phyloP scores from a whole-genome alignment of 2,797 vertebrate genomes.

The Calcarius lapponicus region DNA sequence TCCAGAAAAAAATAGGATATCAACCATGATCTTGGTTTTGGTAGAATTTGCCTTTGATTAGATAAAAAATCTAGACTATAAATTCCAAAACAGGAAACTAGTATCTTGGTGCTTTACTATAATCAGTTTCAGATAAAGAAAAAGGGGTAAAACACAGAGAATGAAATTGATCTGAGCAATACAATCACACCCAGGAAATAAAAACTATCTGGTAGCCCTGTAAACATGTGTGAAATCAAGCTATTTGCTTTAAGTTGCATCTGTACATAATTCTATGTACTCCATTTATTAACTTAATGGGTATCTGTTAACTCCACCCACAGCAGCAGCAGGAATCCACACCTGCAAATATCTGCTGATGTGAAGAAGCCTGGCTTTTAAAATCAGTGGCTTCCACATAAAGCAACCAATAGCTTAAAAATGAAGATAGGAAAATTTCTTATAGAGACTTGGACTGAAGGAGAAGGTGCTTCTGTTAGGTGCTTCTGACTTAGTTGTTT shows the following conservation, averaged over 20 bases:
- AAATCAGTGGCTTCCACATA: background rate
- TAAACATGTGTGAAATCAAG: background rate
- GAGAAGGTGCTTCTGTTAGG: background rate
- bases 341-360: background rate
- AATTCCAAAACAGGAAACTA: background rate
- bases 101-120: background rate
- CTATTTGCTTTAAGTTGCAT: background rate
- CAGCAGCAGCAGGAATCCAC: background rate
- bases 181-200: background rate
- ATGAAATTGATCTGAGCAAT: background rate
- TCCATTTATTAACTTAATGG: background rate
- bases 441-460: background rate
- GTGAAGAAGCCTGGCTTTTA: background rate
- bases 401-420: background rate
- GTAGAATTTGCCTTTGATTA: background rate
- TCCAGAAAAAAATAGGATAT: background rate
- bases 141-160: background rate
- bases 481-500: background rate
- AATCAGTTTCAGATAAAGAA: background rate
- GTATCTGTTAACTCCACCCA: background rate
- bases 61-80: background rate
- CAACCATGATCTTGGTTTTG: background rate
- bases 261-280: background rate
- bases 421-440: background rate
- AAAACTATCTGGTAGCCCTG: background rate